These are phyloP conservation scores for Seladonia tumulorum DNA, from an alignment of 2,888 invertebrate genomes.

Conservation along the genomic window DNA sequence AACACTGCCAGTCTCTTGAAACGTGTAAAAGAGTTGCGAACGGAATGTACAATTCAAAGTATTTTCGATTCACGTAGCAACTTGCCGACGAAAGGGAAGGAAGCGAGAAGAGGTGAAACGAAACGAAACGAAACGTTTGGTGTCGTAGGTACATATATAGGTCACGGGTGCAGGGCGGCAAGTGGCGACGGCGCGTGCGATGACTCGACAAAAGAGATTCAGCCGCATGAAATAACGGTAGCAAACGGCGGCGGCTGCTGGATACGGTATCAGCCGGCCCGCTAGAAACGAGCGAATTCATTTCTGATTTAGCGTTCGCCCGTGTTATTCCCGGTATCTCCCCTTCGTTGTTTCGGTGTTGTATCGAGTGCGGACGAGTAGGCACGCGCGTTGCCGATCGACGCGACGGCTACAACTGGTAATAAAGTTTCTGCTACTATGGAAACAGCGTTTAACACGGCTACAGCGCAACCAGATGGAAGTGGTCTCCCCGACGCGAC, in stretches of 20 bases:
- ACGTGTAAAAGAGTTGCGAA: background rate
- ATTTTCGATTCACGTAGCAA: background rate
- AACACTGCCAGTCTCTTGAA: no score
- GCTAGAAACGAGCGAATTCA: slow-evolving; percentile 29
- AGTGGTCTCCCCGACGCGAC: slow-evolving; percentile 28
- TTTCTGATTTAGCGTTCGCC: slow-evolving; percentile 44
- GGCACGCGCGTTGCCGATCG: slow-evolving; percentile 39
- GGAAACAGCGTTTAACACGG: slow-evolving; percentile 74
- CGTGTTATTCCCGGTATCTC: slow-evolving; percentile 12
- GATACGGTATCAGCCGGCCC: slow-evolving; percentile 16
- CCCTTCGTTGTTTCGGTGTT: slow-evolving; percentile 1
- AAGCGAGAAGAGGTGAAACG: background rate
- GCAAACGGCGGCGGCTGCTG: background rate
- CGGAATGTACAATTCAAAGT: background rate
- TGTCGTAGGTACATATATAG: slow-evolving; percentile 14
- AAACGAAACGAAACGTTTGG: background rate
- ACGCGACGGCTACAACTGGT: slow-evolving; percentile 51
- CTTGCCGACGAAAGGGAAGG: background rate
- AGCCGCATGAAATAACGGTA: slow-evolving; percentile 37
- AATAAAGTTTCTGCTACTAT: slow-evolving; percentile 75
- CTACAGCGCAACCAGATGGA: slow-evolving; percentile 29
- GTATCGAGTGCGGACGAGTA: slow-evolving; percentile 31
- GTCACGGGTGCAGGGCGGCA: slow-evolving; percentile 29
- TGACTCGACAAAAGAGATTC: slow-evolving; percentile 26
- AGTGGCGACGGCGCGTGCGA: background rate